Evolutionary conservation across 2,113 vertebrate genomes (phyloP).

Genomic region (Hippocampus guttulatus): DNA sequence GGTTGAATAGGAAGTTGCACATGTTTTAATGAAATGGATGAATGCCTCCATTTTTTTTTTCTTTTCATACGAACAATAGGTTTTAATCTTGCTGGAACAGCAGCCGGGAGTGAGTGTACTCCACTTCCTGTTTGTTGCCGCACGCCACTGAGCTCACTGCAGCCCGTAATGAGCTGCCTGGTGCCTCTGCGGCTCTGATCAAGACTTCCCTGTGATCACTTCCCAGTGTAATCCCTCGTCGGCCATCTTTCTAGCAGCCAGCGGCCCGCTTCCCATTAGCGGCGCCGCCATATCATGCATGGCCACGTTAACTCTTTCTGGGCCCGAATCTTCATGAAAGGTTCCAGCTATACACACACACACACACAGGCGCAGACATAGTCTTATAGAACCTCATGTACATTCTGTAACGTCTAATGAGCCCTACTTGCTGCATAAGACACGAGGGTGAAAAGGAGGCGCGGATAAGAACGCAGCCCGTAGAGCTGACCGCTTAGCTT

Average conservation of each 20-base stretch:
- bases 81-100: constrained; percentile 13
- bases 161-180: constrained; percentile 63
- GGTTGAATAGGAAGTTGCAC: not conserved
- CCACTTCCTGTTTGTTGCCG: constrained; percentile 25
- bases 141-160: constrained; percentile 41
- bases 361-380: constrained; percentile 48
- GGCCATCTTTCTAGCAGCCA: constrained; percentile 47
- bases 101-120: constrained; percentile 7
- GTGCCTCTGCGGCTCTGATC: constrained; percentile 64
- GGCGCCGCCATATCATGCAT: constrained; percentile 37
- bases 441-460: constrained; percentile 5
- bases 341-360: constrained; percentile 21
- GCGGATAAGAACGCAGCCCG: not conserved
- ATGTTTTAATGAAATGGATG: not conserved
- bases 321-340: constrained; percentile 47
- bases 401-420: constrained; percentile 50
- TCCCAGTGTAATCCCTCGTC: constrained; percentile 58
- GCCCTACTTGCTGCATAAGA: constrained; percentile 16
- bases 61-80: constrained; percentile 7
- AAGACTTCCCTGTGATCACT: constrained; percentile 66
- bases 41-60: constrained; percentile 5
- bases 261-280: constrained; percentile 55
- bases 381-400: constrained; percentile 53
- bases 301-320: constrained; percentile 55
- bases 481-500: constrained; percentile 1